Conservation (phyloP, 2,797 vertebrate species). For the Leucoraja ocellata region DNA sequence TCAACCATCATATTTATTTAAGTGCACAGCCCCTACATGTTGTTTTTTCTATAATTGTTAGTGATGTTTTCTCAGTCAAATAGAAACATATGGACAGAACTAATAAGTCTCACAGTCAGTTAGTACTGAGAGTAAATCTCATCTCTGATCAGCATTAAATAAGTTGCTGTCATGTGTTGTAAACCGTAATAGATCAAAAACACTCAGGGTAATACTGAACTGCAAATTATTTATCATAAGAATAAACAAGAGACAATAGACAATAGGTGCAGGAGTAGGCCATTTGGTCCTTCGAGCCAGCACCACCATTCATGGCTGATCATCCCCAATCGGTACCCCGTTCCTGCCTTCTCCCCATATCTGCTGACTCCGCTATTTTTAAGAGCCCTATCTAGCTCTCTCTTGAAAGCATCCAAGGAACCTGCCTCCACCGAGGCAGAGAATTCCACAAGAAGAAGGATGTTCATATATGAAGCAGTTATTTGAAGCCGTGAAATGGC, state of each 20-base stretch:
- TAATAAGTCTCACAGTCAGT: not conserved
- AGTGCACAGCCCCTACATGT: not conserved
- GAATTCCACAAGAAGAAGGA: not conserved
- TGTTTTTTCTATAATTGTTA: not conserved
- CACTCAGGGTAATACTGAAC: not conserved
- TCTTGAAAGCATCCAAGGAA: no score
- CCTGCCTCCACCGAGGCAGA: no score
- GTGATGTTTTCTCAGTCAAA: not conserved
- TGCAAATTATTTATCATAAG: not conserved
- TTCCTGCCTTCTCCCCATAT: no score
- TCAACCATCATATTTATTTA: slow-evolving; percentile 16
- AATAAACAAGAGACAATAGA: no score
- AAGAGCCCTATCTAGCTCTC: no score
- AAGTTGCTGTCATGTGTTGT: not conserved
- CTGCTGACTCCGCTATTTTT: no score
- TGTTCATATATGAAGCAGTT: not conserved
- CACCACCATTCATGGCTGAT: no score
- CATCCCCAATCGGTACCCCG: no score
- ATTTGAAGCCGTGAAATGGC: not conserved
- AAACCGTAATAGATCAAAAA: not conserved
- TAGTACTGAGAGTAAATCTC: not conserved
- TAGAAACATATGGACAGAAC: no score
- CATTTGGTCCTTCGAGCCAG: no score
- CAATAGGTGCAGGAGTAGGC: no score
- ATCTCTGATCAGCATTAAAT: not conserved